These are phyloP conservation scores for Tenrec ecaudatus DNA, from an alignment of 2,113 vertebrate genomes.

Conservation along the genomic window DNA sequence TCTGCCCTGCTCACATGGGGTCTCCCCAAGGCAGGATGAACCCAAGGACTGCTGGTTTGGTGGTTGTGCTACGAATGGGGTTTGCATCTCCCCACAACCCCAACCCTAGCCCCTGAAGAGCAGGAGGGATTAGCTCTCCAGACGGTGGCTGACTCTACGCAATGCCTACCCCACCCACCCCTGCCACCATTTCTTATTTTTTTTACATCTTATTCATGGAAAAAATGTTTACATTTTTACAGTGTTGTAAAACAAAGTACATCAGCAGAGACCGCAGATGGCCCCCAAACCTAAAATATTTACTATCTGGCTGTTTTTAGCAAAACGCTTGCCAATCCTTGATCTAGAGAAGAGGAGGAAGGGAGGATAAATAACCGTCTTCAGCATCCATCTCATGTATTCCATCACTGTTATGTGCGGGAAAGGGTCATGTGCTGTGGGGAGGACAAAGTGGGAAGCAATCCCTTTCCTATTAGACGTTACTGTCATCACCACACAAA, in stretches of 20 bases:
- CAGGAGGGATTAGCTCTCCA: too few relatives aligned
- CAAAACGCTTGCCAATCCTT: not conserved
- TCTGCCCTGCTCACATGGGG: not conserved
- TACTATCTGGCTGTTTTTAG: not conserved
- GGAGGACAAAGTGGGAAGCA: not conserved
- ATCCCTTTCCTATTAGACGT: not conserved
- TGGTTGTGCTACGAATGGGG: not conserved
- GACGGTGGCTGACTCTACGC: too few relatives aligned
- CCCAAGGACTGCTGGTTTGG: not conserved
- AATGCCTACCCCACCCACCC: too few relatives aligned
- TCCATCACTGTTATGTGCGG: not conserved
- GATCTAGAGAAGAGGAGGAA: conserved; percentile 15
- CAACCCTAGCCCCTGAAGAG: too few relatives aligned
- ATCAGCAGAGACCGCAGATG: not conserved
- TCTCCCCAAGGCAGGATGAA: not conserved
- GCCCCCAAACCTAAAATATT: conserved; percentile 21
- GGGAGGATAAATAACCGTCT: conserved; percentile 20
- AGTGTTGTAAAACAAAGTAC: not conserved
- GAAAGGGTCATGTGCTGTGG: not conserved
- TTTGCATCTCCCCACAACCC: too few relatives aligned
- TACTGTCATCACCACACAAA: not conserved
- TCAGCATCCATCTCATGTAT: not conserved
- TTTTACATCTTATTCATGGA: too few relatives aligned
- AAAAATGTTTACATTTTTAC: not conserved
- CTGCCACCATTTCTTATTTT: too few relatives aligned